Evolutionary conservation across 1,140 invertebrate genomes (phyloP).

Genomic region (Bacillus rossius): DNA sequence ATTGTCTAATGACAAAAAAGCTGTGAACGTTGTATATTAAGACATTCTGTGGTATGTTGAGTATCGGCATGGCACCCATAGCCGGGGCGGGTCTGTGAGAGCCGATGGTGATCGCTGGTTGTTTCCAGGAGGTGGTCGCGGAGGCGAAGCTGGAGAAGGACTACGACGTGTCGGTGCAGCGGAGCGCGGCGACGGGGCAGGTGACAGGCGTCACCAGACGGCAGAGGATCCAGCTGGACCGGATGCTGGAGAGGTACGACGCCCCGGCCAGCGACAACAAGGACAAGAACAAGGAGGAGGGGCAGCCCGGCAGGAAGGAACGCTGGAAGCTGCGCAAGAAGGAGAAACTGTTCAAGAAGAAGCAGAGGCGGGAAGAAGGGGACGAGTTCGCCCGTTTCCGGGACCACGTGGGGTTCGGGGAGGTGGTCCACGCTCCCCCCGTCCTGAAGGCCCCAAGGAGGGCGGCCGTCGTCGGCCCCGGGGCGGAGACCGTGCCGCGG

Average conservation of each 20-base stretch:
- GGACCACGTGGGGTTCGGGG: conserved; percentile 59
- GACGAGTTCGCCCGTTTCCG: conserved; percentile 39
- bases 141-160: conserved; percentile 47
- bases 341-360: conserved; percentile 15
- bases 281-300: conserved; percentile 21
- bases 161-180: conserved; percentile 46
- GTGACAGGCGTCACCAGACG: conserved; percentile 40
- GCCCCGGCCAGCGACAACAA: too few relatives aligned
- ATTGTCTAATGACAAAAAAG: too few relatives aligned
- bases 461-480: conserved; percentile 30
- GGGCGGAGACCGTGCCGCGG: not conserved
- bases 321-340: conserved; percentile 35
- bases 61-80: not conserved
- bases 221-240: conserved; percentile 38
- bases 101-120: too few relatives aligned
- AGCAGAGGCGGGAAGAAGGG: conserved; percentile 27
- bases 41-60: not conserved
- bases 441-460: conserved; percentile 44
- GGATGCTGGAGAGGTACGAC: conserved; percentile 28
- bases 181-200: conserved; percentile 40
- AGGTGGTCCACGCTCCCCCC: conserved; percentile 59
- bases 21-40: too few relatives aligned
- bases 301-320: not conserved
- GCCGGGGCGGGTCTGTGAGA: too few relatives aligned
- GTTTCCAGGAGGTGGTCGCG: conserved; percentile 29